Base-by-base conservation (phyloP, 2,797 vertebrate species). In the Gallinago solitaria region DNA sequence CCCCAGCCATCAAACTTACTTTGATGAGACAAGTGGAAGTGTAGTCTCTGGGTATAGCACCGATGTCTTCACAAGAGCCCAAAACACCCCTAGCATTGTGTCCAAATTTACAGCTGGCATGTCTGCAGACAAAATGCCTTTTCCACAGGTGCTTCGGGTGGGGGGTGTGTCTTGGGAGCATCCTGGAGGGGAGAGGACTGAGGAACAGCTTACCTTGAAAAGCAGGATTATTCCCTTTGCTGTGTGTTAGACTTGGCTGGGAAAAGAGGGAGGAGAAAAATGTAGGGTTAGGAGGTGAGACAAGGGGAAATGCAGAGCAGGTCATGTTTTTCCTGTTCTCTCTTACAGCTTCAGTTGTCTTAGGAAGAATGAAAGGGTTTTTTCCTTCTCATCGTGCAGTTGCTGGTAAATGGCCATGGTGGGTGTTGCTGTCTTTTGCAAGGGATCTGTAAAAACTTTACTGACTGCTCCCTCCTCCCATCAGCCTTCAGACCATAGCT, bases 71-170 rank as follows among this genome's bases (percentile, higher is more conserved):
- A 0, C 4, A 25, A 81, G 51, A 65, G 60, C 33, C 57, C n/a
- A 24, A 11, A 84, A 21, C 6, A 8, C 39, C 27, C 2, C 0
- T 3, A 27, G 51, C 0, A 1, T 53, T 35, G 7, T 12, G 11
- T 30, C 39, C 1, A 1, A 59, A 24, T n/a, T 71, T 7, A 21
- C 0, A 1, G 51, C 35, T 39, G n/a, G 10, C 0, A 0, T 9
- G 12, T 54, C 68, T 61, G 68, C 54, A 9, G 0, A 7, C 23
- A 24, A 16, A 63, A 45, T 1, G 2, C 13, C 10, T 71, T 85
- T 75, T 45, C 48, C 24, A 10, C 12, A 0, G 27, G 32, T 11
- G n/a, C 18, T 37, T 16, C 1, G 33, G 67, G 39, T 17, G 6
- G 8, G 3, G 12, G 2, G 45, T 21, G 45, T 74, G 11, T 70